Conservation (phyloP, 1,140 invertebrate species). For the Cecropterus lyciades region DNA sequence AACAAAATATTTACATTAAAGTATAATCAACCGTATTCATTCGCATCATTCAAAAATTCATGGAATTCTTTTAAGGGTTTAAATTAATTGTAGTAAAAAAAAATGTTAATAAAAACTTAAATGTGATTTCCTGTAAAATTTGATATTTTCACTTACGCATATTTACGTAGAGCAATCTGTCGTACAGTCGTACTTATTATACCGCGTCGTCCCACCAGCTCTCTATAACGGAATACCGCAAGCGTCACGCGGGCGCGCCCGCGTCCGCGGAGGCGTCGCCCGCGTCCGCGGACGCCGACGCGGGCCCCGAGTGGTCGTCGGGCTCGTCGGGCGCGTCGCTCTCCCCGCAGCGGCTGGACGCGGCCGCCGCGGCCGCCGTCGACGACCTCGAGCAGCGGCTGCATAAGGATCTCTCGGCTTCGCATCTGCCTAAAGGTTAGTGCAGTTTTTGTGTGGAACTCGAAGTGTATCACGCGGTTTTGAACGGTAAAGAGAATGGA, state of each 20-base stretch:
- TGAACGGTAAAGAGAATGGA: no score
- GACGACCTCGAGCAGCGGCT: constrained; percentile 74
- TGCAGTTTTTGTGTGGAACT: not conserved
- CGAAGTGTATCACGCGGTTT: no score
- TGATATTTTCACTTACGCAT: no score
- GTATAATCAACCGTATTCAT: no score
- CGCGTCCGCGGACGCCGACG: constrained; percentile 40
- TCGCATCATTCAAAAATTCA: no score
- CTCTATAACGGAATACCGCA: constrained; percentile 81
- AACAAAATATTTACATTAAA: no score
- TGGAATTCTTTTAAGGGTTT: no score
- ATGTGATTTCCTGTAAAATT: no score
- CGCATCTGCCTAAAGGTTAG: constrained; percentile 62
- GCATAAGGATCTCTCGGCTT: constrained; percentile 58
- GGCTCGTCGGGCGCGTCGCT: constrained; percentile 59
- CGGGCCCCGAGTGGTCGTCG: constrained; percentile 55
- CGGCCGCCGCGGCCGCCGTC: constrained; percentile 63
- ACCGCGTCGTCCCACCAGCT: constrained; percentile 52
- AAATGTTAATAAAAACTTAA: no score
- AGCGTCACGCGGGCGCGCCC: constrained; percentile 60
- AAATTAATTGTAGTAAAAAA: no score
- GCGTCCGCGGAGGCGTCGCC: constrained; percentile 44
- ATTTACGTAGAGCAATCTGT: no score
- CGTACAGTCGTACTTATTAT: no score
- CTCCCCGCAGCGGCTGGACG: constrained; percentile 68